Conservation (phyloP, 2,113 vertebrate genomes). For the Tachysurus fulvidraco region DNA sequence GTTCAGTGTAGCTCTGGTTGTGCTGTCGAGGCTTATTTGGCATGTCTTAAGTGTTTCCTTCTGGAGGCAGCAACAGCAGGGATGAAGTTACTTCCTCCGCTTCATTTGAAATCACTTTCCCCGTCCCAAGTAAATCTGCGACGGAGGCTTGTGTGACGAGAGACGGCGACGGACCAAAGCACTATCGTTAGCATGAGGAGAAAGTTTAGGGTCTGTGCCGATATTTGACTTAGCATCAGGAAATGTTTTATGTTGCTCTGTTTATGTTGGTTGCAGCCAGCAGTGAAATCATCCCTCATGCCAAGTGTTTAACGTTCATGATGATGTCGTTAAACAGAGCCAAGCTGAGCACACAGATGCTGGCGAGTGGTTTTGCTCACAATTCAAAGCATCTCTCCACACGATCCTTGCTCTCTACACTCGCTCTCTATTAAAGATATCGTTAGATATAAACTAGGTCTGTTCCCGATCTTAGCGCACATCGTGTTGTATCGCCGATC, state of each 20-base stretch:
- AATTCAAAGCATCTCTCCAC: too few species aligned
- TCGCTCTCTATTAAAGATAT: too few species aligned
- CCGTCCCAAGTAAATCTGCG: not conserved
- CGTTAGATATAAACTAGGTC: too few species aligned
- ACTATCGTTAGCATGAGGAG: not conserved
- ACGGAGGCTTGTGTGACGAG: not conserved
- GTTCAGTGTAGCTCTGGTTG: not conserved
- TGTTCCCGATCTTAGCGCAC: too few species aligned
- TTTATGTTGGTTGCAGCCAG: not conserved
- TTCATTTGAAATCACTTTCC: not conserved
- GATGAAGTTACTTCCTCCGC: not conserved
- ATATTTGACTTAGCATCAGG: not conserved
- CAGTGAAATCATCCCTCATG: not conserved
- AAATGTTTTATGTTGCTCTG: not conserved
- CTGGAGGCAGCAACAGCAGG: not conserved
- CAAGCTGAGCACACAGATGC: not conserved
- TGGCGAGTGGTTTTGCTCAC: too few species aligned
- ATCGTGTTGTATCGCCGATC: too few species aligned
- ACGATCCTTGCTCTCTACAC: too few species aligned
- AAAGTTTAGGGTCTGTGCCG: not conserved
- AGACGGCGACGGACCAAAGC: not conserved
- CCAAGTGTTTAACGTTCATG: not conserved
- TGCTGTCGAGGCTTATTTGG: not conserved
- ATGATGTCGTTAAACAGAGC: not conserved
- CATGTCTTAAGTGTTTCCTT: not conserved